Percentiles rank a stretch among this genome's conserved stretches.
phyloP scores from a whole-genome alignment of 2,888 invertebrate species.

The Diarsia mendica region DNA sequence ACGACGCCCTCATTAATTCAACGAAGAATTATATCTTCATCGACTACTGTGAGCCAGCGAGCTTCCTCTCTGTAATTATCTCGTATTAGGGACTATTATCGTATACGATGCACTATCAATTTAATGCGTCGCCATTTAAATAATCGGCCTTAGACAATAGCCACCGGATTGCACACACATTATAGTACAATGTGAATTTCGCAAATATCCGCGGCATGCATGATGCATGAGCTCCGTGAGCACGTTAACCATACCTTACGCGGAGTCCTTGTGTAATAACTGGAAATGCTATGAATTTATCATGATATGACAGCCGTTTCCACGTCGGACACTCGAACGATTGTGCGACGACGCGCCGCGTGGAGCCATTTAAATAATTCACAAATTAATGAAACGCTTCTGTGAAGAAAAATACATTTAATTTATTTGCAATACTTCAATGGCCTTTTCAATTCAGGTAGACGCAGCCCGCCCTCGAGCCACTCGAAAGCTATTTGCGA shows the following conservation, averaged over 20 bases:
- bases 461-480: slow-evolving; percentile 75
- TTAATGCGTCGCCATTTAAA: slow-evolving; percentile 83
- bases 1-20: slow-evolving; percentile 81
- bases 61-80: slow-evolving; percentile 84
- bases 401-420: slow-evolving; percentile 65
- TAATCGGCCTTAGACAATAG: slow-evolving; percentile 84
- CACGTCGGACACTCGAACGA: slow-evolving; percentile 44
- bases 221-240: slow-evolving; percentile 74
- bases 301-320: slow-evolving; percentile 65
- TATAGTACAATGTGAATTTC: slow-evolving; percentile 73
- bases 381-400: slow-evolving; percentile 63
- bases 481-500: slow-evolving; percentile 85
- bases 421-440: slow-evolving; percentile 76
- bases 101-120: slow-evolving; percentile 81
- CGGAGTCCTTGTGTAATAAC: slow-evolving; percentile 67
- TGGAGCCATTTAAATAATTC: slow-evolving; percentile 61
- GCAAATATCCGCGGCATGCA: slow-evolving; percentile 76
- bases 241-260: slow-evolving; percentile 70
- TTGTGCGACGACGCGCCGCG: slow-evolving; percentile 42
- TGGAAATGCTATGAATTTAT: slow-evolving; percentile 74
- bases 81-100: slow-evolving; percentile 84
- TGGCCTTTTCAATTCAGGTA: slow-evolving; percentile 81
- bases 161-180: slow-evolving; percentile 74
- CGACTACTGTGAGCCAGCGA: slow-evolving; percentile 76
- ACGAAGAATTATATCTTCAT: slow-evolving; percentile 85